Evolutionary conservation across 2,888 invertebrate species (phyloP).

Genomic region (Cyrtodaria siliqua): DNA sequence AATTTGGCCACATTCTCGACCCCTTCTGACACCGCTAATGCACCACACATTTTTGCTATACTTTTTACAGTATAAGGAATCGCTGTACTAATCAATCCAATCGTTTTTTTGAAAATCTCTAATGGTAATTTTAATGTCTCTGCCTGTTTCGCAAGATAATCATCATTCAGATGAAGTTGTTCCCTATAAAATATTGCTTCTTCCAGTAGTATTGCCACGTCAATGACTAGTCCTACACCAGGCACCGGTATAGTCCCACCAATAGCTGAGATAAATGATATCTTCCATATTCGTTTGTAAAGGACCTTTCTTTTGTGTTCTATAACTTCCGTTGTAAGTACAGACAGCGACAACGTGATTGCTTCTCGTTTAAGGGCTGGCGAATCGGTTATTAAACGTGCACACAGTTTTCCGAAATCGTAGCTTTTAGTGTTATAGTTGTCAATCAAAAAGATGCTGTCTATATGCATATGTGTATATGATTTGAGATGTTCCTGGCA

Average conservation of each 20-base stretch:
- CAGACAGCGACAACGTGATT: conserved; percentile 3
- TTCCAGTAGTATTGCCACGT: neutral
- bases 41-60: too few relatives aligned
- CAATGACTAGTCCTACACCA: conserved; percentile 8
- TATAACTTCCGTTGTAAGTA: conserved; percentile 6
- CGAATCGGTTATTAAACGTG: neutral
- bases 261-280: neutral
- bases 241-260: conserved; percentile 19
- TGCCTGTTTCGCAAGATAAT: neutral
- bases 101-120: too few relatives aligned
- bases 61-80: too few relatives aligned
- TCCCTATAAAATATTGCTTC: conserved; percentile 30
- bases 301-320: conserved; percentile 3
- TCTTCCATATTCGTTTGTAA: neutral
- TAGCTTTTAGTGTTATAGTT: conserved; percentile 6
- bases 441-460: neutral
- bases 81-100: too few relatives aligned
- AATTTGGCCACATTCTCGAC: neutral
- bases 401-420: neutral
- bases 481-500: neutral
- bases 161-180: conserved; percentile 27
- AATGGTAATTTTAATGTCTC: too few relatives aligned
- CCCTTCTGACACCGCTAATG: neutral
- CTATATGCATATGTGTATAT: neutral
- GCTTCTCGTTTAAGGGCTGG: conserved; percentile 13